Evolutionary conservation across 2,113 vertebrate genomes (phyloP).

Genomic region (Pampusana beccarii): DNA sequence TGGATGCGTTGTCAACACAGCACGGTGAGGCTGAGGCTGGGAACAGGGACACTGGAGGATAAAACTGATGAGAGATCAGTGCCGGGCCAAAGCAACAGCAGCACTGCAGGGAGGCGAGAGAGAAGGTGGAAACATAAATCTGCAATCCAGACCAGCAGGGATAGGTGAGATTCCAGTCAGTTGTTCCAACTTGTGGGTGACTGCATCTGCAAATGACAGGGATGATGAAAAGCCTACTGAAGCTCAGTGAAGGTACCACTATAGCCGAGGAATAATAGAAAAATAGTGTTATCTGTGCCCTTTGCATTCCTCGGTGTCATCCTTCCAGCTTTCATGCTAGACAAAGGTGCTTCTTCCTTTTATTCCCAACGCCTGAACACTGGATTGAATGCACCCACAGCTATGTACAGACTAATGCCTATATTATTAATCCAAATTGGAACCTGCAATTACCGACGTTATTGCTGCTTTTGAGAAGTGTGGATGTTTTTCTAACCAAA

Average conservation of each 20-base stretch:
- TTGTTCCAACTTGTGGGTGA: background rate
- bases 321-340: background rate
- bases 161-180: background rate
- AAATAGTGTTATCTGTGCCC: background rate
- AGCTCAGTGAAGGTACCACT: background rate
- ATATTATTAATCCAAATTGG: background rate
- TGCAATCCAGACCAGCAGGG: background rate
- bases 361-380: background rate
- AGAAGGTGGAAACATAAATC: too few species aligned
- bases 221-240: background rate
- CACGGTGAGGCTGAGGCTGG: background rate
- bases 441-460: constrained; percentile 12
- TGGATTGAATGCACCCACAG: background rate
- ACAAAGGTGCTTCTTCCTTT: constrained; percentile 11
- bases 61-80: background rate
- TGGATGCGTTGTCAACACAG: background rate
- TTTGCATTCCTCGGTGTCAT: background rate
- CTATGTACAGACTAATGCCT: background rate
- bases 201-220: background rate
- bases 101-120: too few species aligned
- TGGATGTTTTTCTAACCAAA: constrained; percentile 17
- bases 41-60: background rate
- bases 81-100: too few species aligned
- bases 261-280: background rate
- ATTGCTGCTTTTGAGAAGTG: constrained; percentile 29